Evolutionary conservation across 1,140 invertebrate genomes (phyloP).

Genomic region (Laupala kohalensis): DNA sequence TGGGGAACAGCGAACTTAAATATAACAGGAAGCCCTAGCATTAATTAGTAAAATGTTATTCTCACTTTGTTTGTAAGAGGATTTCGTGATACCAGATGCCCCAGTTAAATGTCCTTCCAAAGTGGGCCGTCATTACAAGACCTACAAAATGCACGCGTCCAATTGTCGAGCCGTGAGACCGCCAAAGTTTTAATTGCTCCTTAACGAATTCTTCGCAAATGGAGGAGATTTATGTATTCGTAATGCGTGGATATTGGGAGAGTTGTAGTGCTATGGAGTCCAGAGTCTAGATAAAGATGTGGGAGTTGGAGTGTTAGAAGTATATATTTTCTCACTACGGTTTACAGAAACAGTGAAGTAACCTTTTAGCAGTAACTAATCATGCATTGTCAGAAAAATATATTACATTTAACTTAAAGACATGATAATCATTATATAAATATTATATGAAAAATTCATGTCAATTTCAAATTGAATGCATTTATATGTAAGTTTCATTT

Average conservation of each 20-base stretch:
- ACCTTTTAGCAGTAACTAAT: too few relatives aligned
- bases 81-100: neutral
- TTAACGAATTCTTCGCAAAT: neutral
- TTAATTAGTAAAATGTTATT: neutral
- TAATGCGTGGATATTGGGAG: neutral
- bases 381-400: too few relatives aligned
- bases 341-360: too few relatives aligned
- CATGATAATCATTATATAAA: too few relatives aligned
- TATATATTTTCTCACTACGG: too few relatives aligned
- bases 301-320: too few relatives aligned
- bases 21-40: neutral
- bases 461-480: too few relatives aligned
- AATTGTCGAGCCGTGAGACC: neutral
- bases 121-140: neutral
- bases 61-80: neutral
- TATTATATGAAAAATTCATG: too few relatives aligned
- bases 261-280: too few relatives aligned
- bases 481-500: too few relatives aligned
- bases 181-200: neutral
- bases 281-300: too few relatives aligned
- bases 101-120: neutral
- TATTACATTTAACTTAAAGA: too few relatives aligned
- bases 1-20: neutral
- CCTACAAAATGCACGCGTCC: neutral
- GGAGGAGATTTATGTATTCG: neutral